Percentiles rank a stretch among this genome's conserved stretches.
Evolutionary conservation across 2,113 vertebrate genomes (phyloP).

Genomic region (Oreochromis spilurus): DNA sequence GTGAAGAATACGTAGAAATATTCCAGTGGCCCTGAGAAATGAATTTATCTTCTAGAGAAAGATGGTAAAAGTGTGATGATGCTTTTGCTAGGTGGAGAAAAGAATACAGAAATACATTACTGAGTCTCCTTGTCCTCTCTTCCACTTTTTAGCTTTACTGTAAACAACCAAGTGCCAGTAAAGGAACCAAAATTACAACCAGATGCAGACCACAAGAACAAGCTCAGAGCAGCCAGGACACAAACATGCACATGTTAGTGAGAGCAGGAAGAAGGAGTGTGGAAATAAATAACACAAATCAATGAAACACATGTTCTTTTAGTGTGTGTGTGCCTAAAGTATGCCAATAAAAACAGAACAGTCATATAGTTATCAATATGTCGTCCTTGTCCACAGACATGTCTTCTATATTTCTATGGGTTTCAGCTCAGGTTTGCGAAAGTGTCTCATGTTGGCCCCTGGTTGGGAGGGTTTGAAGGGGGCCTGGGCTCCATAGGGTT

Average conservation of each 20-base stretch:
- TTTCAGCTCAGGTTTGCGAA: conserved; percentile 73
- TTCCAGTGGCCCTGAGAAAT: background rate
- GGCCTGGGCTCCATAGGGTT: conserved; percentile 76
- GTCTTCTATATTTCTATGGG: background rate
- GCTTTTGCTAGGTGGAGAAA: background rate
- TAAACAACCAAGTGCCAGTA: conserved; percentile 43
- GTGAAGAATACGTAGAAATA: background rate
- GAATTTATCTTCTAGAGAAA: background rate
- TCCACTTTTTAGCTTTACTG: background rate
- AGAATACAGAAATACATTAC: background rate
- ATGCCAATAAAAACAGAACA: background rate
- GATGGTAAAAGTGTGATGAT: background rate
- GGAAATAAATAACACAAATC: background rate
- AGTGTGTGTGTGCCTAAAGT: background rate
- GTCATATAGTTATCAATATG: background rate
- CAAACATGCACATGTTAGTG: background rate
- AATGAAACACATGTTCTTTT: background rate
- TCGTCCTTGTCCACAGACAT: background rate
- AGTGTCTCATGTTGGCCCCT: conserved; percentile 76
- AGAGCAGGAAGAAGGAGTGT: background rate
- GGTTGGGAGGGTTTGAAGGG: conserved; percentile 80
- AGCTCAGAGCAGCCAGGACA: background rate
- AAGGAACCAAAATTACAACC: conserved; percentile 28
- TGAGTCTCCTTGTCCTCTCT: background rate
- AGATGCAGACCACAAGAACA: conserved; percentile 20